A percentile compares a stretch with the other conserved stretches of the same genome.
These are phyloP conservation scores for Eucera pruinosa DNA, from an alignment of 2,888 invertebrate genomes.

Conservation along the genomic window DNA sequence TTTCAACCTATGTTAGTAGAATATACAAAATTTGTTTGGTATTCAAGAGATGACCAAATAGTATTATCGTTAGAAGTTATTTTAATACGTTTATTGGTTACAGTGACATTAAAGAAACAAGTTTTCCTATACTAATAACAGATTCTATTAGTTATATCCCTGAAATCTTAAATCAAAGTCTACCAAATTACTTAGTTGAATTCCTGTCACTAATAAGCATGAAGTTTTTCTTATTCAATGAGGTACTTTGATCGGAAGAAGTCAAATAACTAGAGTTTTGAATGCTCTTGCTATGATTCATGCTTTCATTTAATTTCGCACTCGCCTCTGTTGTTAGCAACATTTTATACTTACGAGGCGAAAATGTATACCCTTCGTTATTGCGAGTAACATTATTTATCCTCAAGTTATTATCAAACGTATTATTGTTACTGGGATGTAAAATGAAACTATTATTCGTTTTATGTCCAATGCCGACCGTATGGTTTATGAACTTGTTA, in stretches of 20 bases:
- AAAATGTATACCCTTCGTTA: constrained; percentile 8
- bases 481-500: background rate
- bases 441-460: background rate
- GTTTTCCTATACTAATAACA: background rate
- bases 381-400: background rate
- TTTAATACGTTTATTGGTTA: no score
- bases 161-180: no score
- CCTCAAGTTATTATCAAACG: background rate
- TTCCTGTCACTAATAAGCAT: background rate
- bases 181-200: background rate
- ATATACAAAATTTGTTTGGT: no score
- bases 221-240: background rate
- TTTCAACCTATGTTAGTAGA: no score
- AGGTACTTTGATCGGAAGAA: background rate
- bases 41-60: background rate
- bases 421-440: background rate
- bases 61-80: background rate
- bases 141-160: background rate
- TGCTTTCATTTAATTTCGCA: background rate
- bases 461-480: background rate
- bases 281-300: background rate
- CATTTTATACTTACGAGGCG: constrained; percentile 25
- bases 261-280: background rate
- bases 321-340: constrained; percentile 37
- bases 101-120: no score